Base-by-base conservation (phyloP, 2,797 vertebrate species). In the Alcedo atthis region DNA sequence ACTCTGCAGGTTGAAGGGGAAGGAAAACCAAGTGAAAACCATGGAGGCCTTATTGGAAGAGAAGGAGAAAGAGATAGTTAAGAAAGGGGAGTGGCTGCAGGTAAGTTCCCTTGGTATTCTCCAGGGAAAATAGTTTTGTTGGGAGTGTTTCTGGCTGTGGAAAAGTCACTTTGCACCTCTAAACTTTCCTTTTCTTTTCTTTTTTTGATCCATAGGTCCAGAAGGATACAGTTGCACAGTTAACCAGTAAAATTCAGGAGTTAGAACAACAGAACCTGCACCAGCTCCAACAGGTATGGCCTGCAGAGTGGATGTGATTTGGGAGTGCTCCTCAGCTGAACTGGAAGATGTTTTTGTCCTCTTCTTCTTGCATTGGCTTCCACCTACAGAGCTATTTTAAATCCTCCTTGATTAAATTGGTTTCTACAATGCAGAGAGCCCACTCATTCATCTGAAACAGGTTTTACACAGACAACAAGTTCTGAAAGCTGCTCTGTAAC, bases 21-120 rank as follows among this genome's bases (percentile, higher is more conserved):
- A 99, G 94, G 98, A 99, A 45, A 98, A 98, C 67, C 97, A 98
- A 89, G 90, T 99, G 96, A 98, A 98, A 96, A 96, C 81, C 68
- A 96, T 99, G 95, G 98, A 98, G 96, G 92, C 91, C 73, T 95
- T 98, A 76, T 87, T 99, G 92, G 98, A 98, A 89, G 96, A 97
- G 45, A 98, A 96, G 70, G 97, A 98, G n/a, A 97, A 94, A 71
- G 98, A 98, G 88, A 90, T 98, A 75, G 96, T 82, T 30, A 96
- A 96, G 82, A 98, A 95, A 93, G 96, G 96, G 67, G 98, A 98
- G 62, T 97, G 98, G 92, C 89, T 98, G 82, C 98, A 98, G 98
- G 98, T 98, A 90, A 81, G 45, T 18, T 89, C 45, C 13, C 25
- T 62, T 51, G 15, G 15, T 76, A 43, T 70, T 74, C 40, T 84